Evolutionary conservation across 2,113 vertebrate genomes (phyloP).

Genomic region (Tupaia tana): DNA sequence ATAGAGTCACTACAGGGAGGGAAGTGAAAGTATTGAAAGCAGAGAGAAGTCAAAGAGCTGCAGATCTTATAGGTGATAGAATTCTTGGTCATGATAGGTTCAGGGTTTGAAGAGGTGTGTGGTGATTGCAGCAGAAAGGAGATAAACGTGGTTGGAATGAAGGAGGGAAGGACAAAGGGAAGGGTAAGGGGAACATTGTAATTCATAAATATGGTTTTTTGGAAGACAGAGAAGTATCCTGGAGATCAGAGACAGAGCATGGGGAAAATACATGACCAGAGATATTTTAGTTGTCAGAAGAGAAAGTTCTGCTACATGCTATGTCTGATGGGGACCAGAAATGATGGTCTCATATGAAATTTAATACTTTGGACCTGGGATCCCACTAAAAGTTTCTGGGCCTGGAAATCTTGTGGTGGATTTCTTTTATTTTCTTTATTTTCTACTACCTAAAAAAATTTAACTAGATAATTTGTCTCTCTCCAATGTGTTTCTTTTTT

Average conservation of each 20-base stretch:
- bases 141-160: neutral
- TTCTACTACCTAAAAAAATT: neutral
- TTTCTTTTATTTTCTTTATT: constrained; percentile 19
- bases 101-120: neutral
- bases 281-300: neutral
- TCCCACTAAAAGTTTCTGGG: neutral
- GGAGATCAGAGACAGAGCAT: neutral
- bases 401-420: neutral
- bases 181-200: neutral
- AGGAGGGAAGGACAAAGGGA: neutral
- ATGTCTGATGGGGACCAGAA: neutral
- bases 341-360: neutral
- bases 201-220: neutral
- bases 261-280: neutral
- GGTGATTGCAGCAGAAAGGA: neutral
- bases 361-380: neutral
- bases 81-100: neutral
- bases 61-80: neutral
- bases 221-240: neutral
- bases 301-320: neutral
- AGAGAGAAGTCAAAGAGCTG: neutral
- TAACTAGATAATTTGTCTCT: neutral
- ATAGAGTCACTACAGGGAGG: neutral
- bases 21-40: neutral
- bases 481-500: neutral